Evolutionary conservation across 2,113 vertebrate species (phyloP).

Genomic region (Neomonachus schauinslandi): DNA sequence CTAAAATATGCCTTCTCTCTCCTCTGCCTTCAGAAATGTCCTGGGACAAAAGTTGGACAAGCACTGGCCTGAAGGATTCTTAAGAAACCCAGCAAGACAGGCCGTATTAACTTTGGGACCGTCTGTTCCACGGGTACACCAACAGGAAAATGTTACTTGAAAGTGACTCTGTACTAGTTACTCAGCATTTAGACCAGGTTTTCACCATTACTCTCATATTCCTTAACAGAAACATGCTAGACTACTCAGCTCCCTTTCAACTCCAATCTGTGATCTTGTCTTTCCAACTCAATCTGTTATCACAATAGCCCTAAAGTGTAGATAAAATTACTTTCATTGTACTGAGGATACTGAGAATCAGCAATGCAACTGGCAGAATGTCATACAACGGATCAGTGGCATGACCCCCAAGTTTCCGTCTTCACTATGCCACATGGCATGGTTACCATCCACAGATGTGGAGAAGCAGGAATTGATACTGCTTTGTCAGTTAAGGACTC

Average conservation of each 20-base stretch:
- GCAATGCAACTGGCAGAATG: background rate
- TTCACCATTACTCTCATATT: background rate
- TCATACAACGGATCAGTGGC: background rate
- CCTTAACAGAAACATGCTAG: background rate
- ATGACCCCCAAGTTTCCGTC: background rate
- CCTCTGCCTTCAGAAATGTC: background rate
- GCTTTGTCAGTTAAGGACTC: background rate
- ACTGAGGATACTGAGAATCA: background rate
- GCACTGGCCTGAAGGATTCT: background rate
- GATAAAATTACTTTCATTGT: background rate
- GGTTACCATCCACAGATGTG: background rate
- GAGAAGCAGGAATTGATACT: background rate
- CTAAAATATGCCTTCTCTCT: background rate
- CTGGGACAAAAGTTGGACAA: background rate
- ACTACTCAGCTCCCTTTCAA: background rate
- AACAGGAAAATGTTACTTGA: background rate
- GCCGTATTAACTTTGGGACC: background rate
- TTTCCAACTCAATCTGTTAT: background rate
- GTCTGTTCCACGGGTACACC: background rate
- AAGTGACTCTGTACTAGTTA: background rate
- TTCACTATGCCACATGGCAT: background rate
- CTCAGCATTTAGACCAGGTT: background rate
- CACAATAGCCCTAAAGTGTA: background rate
- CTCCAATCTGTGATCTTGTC: background rate
- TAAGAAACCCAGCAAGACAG: background rate